Evolutionary conservation across 2,797 vertebrate genomes (phyloP).

Genomic region (Loriculus beryllinus): DNA sequence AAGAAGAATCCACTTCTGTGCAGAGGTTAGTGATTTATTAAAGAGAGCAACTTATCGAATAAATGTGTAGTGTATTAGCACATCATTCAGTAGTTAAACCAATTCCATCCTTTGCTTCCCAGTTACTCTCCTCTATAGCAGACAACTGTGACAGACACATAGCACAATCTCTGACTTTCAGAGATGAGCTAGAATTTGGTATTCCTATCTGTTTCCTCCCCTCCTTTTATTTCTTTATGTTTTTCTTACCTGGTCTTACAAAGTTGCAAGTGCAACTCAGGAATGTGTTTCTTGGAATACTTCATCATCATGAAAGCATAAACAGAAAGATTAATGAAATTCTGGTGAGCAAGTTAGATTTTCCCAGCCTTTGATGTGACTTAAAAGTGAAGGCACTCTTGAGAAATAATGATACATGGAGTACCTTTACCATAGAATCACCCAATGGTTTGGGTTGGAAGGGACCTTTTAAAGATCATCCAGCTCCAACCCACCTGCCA

Average conservation of each 20-base stretch:
- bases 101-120: conserved; percentile 23
- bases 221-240: conserved; percentile 15
- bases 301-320: conserved; percentile 29
- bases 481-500: neutral
- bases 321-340: conserved; percentile 29
- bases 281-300: conserved; percentile 42
- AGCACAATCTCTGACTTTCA: conserved; percentile 23
- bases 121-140: neutral
- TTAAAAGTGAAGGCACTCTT: neutral
- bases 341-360: neutral
- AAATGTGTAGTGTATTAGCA: conserved; percentile 51
- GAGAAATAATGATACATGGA: neutral
- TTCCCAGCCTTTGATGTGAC: conserved; percentile 25
- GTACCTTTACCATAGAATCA: neutral
- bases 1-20: conserved; percentile 56
- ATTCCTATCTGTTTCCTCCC: neutral
- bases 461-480: neutral
- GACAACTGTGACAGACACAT: conserved; percentile 5
- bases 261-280: neutral
- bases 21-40: conserved; percentile 25
- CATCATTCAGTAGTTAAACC: conserved; percentile 28
- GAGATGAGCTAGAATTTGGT: neutral
- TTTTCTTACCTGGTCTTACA: conserved; percentile 29
- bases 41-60: conserved; percentile 25
- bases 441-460: neutral